Evolutionary conservation across 2,113 vertebrate species (phyloP).

Genomic region (sheep (Ovis aries)): ARS-UI_Ramb_v3.0 NC_056056.1:199736501-199737000

Average conservation of each 20-base stretch:
- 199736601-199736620: background rate
- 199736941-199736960: background rate
- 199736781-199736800: conserved; percentile 6
- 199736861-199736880: background rate
- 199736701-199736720: conserved; percentile 38
- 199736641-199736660: conserved; percentile 38
- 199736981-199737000: background rate
- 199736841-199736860: background rate
- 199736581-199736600: background rate
- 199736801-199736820: conserved; percentile 20
- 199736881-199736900: background rate
- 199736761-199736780: conserved; percentile 39
- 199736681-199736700: conserved; percentile 32
- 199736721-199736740: conserved; percentile 54
- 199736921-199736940: conserved; percentile 23
- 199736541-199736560: background rate
- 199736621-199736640: conserved; percentile 29
- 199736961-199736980: background rate
- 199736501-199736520: background rate
- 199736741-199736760: conserved; percentile 61
- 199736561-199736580: background rate
- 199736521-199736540: conserved; percentile 2
- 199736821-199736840: background rate
- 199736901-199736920: background rate
- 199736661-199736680: conserved; percentile 36